Evolutionary conservation across 2,113 vertebrate genomes (phyloP).

Genomic region (Hemiscyllium ocellatum): DNA sequence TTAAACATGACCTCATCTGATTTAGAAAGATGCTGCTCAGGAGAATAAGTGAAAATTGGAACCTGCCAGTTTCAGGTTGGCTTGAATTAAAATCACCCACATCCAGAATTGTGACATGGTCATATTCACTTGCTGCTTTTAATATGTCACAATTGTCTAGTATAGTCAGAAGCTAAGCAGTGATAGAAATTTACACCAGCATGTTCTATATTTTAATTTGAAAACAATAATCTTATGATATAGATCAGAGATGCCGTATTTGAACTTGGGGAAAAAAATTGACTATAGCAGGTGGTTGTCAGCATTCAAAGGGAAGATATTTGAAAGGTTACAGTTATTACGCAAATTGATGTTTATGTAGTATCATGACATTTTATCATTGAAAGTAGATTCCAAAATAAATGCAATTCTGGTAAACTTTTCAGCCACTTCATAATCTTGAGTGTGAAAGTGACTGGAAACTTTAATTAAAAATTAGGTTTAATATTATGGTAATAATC

Average conservation of each 20-base stretch:
- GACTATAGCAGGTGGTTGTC: conserved; percentile 11
- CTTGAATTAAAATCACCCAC: background rate
- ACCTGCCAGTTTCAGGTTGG: background rate
- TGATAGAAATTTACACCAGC: background rate
- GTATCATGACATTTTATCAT: background rate
- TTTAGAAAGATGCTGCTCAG: background rate
- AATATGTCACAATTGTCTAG: background rate
- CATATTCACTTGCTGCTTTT: background rate
- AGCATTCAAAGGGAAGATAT: background rate
- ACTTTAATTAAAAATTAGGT: background rate
- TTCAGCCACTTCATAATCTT: background rate
- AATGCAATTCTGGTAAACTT: background rate
- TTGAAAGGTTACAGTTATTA: background rate
- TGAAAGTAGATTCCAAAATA: background rate
- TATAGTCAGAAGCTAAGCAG: background rate
- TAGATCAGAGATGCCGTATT: background rate
- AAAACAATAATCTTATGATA: background rate
- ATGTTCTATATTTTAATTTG: background rate
- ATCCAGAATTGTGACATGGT: background rate
- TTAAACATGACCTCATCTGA: background rate
- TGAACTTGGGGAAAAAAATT: background rate
- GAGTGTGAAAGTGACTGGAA: background rate
- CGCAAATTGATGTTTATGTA: background rate
- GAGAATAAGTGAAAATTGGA: background rate
- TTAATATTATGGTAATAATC: background rate